Evolutionary conservation across 2,113 vertebrate species (phyloP).

Genomic region (Sylvia atricapilla): DNA sequence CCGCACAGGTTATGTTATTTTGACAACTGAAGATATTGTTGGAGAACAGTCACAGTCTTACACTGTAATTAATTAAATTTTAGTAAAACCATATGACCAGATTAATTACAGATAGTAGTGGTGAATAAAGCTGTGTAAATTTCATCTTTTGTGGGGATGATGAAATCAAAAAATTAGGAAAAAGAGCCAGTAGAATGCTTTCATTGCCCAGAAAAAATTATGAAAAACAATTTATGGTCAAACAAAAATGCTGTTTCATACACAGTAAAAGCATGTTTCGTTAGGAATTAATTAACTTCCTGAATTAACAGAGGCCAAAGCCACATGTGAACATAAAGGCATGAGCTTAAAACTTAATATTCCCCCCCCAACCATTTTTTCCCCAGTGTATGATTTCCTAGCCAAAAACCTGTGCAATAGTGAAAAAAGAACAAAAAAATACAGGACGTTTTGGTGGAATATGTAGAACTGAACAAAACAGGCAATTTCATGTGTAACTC

Average conservation of each 20-base stretch:
- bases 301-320: not conserved
- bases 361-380: not conserved
- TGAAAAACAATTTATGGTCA: not conserved
- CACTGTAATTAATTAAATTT: not conserved
- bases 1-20: not conserved
- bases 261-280: not conserved
- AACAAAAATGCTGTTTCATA: not conserved
- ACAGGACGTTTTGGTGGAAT: not conserved
- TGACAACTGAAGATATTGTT: not conserved
- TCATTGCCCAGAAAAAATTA: not conserved
- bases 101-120: not conserved
- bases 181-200: not conserved
- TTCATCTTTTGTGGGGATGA: not conserved
- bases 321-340: not conserved
- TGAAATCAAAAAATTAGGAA: not conserved
- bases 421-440: not conserved
- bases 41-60: not conserved
- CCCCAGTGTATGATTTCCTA: not conserved
- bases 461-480: not conserved
- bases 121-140: not conserved
- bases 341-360: not conserved
- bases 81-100: not conserved
- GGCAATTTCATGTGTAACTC: not conserved
- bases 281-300: not conserved
- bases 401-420: not conserved